Conservation (phyloP, 2,113 vertebrate species). For the Onychorhynchus coronatus region DNA sequence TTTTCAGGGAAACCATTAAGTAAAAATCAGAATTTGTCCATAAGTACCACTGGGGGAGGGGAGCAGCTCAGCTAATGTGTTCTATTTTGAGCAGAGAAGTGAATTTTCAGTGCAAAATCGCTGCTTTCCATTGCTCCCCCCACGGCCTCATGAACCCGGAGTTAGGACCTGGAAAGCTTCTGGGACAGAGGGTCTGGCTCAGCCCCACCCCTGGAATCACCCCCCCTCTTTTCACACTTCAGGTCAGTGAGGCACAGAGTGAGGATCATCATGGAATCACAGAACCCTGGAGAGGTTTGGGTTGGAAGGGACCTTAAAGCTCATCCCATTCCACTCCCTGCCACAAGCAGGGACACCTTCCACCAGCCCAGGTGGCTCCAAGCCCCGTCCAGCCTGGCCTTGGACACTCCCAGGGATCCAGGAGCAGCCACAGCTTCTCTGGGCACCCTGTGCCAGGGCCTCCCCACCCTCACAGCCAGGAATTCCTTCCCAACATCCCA, state of each 20-base stretch:
- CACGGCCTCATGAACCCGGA: fast-evolving
- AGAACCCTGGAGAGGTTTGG: fast-evolving
- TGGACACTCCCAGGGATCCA: background rate
- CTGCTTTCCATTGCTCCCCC: background rate
- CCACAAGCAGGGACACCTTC: background rate
- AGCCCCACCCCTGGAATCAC: fast-evolving
- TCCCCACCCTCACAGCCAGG: background rate
- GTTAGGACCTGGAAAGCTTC: background rate
- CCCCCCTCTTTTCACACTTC: background rate
- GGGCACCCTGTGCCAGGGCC: background rate
- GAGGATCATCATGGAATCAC: background rate
- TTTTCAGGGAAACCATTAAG: conserved; percentile 39
- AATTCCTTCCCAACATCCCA: background rate
- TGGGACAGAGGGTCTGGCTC: background rate
- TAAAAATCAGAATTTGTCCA: conserved; percentile 22
- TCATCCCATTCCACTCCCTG: background rate
- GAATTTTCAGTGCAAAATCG: background rate
- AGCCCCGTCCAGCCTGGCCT: background rate
- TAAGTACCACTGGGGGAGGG: background rate
- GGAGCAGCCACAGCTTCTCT: background rate
- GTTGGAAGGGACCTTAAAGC: background rate
- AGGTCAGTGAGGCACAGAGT: fast-evolving
- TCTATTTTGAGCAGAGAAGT: background rate
- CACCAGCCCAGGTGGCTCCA: fast-evolving
- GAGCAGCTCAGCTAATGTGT: background rate